Percentiles rank a stretch among this genome's conserved stretches.
Evolutionary conservation across 2,797 vertebrate species (phyloP).

Genomic region (Phaenicophaeus curvirostris): DNA sequence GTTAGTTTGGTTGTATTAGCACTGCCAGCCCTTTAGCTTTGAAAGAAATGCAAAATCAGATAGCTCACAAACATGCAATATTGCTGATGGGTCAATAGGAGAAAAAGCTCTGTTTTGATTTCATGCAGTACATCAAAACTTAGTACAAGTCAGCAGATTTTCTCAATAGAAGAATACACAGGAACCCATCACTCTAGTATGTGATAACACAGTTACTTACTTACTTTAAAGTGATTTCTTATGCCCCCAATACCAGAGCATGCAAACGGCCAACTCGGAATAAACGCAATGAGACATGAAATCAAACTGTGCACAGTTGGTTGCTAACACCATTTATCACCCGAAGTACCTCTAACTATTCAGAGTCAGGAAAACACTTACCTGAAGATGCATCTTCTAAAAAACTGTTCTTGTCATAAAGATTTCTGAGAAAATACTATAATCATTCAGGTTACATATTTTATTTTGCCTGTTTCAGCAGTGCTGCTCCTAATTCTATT

Average conservation of each 20-base stretch:
- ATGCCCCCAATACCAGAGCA: neutral
- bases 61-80: neutral
- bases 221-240: neutral
- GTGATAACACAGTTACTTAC: neutral
- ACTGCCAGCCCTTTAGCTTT: neutral
- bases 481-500: neutral
- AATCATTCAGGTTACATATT: neutral
- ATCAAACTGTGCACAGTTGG: neutral
- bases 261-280: neutral
- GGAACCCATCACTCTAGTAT: neutral
- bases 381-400: neutral
- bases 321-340: neutral
- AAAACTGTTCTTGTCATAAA: neutral
- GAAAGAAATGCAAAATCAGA: neutral
- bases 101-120: neutral
- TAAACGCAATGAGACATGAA: neutral
- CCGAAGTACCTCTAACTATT: neutral
- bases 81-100: neutral
- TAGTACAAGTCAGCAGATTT: neutral
- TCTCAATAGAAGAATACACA: neutral
- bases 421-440: neutral
- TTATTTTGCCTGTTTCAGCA: neutral
- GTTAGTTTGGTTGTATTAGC: neutral
- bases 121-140: neutral
- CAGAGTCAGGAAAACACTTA: neutral